These are phyloP conservation scores for Spheniscus mendiculus DNA, from an alignment of 2,113 vertebrate species.

Conservation along the genomic window DNA sequence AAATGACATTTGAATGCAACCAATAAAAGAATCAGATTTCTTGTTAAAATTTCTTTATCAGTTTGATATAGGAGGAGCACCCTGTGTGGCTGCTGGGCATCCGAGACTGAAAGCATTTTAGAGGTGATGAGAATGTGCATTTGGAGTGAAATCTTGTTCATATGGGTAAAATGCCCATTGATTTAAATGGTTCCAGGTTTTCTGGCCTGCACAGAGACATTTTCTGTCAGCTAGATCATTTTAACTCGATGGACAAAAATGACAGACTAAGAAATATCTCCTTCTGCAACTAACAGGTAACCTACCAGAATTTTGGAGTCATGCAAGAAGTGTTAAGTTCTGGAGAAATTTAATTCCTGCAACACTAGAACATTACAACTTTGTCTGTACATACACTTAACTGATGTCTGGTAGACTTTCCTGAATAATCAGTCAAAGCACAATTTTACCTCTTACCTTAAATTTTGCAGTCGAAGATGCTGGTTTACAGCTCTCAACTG, in stretches of 20 bases:
- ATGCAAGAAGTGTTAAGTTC: not conserved
- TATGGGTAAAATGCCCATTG: not conserved
- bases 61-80: not conserved
- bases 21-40: not conserved
- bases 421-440: not conserved
- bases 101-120: fast-evolving
- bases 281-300: not conserved
- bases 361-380: not conserved
- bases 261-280: not conserved
- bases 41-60: not conserved
- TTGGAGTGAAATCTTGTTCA: not conserved
- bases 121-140: not conserved
- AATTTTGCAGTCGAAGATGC: not conserved
- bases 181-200: not conserved
- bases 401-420: not conserved
- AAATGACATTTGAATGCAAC: not conserved
- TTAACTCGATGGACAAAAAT: not conserved
- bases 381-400: not conserved
- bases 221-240: not conserved
- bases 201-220: not conserved
- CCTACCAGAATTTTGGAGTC: not conserved
- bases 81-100: not conserved
- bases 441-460: not conserved
- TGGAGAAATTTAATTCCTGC: not conserved
- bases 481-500: not conserved